These are phyloP conservation scores for Lampris megalopsis DNA, from an alignment of 2,113 vertebrate species.

Conservation along the genomic window DNA sequence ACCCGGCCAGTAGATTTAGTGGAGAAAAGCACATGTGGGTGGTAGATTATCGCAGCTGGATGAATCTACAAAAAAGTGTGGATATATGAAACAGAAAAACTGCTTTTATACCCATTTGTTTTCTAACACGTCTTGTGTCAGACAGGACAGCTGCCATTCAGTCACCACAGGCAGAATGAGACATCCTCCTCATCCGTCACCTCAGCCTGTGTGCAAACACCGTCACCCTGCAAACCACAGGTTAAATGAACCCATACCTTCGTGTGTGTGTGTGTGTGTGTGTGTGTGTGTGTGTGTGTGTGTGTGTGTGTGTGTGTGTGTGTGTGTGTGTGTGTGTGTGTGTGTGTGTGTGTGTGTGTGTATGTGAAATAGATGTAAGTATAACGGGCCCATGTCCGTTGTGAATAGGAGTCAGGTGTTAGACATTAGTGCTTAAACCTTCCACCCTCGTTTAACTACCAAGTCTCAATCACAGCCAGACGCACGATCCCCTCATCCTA, in stretches of 20 bases:
- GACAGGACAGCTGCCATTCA: slow-evolving; percentile 46
- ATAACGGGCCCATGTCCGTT: slow-evolving; percentile 30
- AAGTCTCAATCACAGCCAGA: slow-evolving; percentile 45
- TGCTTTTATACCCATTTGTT: not conserved
- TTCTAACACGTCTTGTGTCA: slow-evolving; percentile 17
- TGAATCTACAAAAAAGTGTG: slow-evolving; percentile 31
- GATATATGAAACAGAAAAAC: not conserved
- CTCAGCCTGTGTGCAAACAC: slow-evolving; percentile 26
- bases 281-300: slow-evolving; percentile 15
- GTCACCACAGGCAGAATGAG: slow-evolving; percentile 64
- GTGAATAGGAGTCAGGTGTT: slow-evolving; percentile 58
- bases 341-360: slow-evolving; percentile 20
- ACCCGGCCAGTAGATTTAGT: too few species aligned
- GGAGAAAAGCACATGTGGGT: too few species aligned
- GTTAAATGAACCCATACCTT: slow-evolving; percentile 8
- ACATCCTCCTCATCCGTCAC: slow-evolving; percentile 49
- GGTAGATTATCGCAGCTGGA: not conserved
- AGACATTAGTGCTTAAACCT: slow-evolving; percentile 28
- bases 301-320: slow-evolving; percentile 1
- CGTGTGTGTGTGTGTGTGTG: slow-evolving; percentile 36
- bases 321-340: slow-evolving; percentile 15
- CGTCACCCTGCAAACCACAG: slow-evolving; percentile 24
- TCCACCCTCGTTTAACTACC: slow-evolving; percentile 15
- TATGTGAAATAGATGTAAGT: not conserved
- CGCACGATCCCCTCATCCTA: slow-evolving; percentile 27